Evolutionary conservation across 64 coral and sea anemone genomes (phyloP), one percentile per base, ranked within the genome.

Genomic region (Montipora cactus): DNA sequence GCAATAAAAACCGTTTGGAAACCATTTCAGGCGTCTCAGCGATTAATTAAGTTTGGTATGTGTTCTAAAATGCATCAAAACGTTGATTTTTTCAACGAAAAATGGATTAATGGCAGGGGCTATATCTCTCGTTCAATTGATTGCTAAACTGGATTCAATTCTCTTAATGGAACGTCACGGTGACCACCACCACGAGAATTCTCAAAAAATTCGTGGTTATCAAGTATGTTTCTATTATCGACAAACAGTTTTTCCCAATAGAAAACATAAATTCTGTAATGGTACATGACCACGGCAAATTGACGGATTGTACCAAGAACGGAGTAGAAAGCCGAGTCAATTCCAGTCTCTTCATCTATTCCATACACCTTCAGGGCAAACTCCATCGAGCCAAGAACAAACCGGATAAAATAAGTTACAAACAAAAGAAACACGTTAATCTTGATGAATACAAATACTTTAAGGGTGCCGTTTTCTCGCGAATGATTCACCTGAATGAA

Each of bases 191-290:
- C 28, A 28, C 28, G 28, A 28, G 28, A 28, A 5, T 51, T 45
- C 19, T 70, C 66, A 6, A 86, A 23, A 72, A 13, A 71, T 6
- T 86, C 66, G 82, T 86, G 3, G 18, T 72, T 62, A 71, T 28
- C 82, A 86, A 86, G 82, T 15, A 86, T 86, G 68, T 86, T 86
- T 18, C 82, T 86, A 5, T 49, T 47, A 50, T 86, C 82, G 44
- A 22, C 45, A 86, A 86, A 71, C 8, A 86, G 5, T 16, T 86
- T 86, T 50, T 86, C 64, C 82, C 82, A 86, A 16, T 86, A 71
- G 47, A 86, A 86, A 8, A 50, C 49, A 20, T 50, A 71, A n/a
- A 86, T 21, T 86, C 45, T 70, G 44, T 86, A 70, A 13, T 1
- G n/a, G 62, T 50, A 72, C 18, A 71, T 16, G 10, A 86, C 44